phyloP scores from a whole-genome alignment of 1,140 invertebrate species.

The Drosophila subobscura region DNA sequence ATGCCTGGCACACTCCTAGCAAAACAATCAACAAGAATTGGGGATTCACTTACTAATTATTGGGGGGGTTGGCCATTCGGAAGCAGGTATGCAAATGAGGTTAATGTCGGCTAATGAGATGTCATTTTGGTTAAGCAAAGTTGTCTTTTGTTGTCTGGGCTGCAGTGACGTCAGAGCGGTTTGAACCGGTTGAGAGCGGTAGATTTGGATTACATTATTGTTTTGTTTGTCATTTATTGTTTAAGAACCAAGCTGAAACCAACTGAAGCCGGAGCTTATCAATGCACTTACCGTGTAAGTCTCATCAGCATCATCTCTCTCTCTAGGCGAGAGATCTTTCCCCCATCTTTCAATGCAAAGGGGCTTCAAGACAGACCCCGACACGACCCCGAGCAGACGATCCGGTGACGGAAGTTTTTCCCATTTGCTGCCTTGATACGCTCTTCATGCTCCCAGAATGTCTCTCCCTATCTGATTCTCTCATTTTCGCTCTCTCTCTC shows the following conservation, averaged over 20 bases:
- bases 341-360: too few relatives aligned
- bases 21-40: not conserved
- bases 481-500: conserved; percentile 2
- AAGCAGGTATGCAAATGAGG: not conserved
- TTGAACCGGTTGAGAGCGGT: conserved; percentile 43
- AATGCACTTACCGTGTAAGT: conserved; percentile 47
- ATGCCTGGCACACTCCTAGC: too few relatives aligned
- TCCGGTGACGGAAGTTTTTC: conserved; percentile 62
- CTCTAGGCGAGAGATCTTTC: too few relatives aligned
- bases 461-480: conserved; percentile 16
- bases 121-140: not conserved
- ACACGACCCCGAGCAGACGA: conserved; percentile 32
- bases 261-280: conserved; percentile 46
- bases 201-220: conserved; percentile 20
- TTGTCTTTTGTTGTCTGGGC: conserved; percentile 3
- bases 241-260: conserved; percentile 36
- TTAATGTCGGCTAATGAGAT: conserved; percentile 5
- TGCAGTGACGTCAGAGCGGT: conserved; percentile 23
- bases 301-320: conserved; percentile 14
- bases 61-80: too few relatives aligned
- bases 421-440: conserved; percentile 10
- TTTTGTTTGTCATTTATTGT: conserved; percentile 17
- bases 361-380: not conserved
- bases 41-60: conserved; percentile 3
- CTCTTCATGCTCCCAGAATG: conserved; percentile 4